Conservation (phyloP, 2,113 vertebrate species). For the Lates calcarifer region DNA sequence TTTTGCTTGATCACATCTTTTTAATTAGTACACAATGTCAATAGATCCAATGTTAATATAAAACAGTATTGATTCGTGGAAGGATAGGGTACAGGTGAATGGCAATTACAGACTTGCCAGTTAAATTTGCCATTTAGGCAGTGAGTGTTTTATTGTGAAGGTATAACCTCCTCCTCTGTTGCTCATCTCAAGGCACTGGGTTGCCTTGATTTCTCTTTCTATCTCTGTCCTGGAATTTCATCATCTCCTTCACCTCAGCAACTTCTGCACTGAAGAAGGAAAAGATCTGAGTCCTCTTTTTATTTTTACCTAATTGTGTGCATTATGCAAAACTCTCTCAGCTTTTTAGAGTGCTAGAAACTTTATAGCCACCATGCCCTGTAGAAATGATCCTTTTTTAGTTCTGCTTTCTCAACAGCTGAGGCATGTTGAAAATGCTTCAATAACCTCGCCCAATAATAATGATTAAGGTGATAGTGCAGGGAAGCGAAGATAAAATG, state of each 20-base stretch:
- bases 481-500: background rate
- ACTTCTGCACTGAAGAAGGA: background rate
- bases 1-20: no score
- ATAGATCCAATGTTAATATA: no score
- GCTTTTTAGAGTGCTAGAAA: background rate
- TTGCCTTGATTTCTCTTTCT: background rate
- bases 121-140: no score
- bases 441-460: background rate
- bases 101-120: no score
- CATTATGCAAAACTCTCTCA: constrained; percentile 42
- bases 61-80: no score
- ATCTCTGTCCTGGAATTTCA: constrained; percentile 16
- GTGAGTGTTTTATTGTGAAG: background rate
- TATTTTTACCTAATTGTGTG: constrained; percentile 16
- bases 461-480: background rate
- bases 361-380: constrained; percentile 52
- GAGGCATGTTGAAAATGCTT: background rate
- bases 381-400: constrained; percentile 26
- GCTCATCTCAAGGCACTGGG: background rate
- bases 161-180: background rate
- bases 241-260: constrained; percentile 20
- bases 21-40: no score
- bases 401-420: background rate
- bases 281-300: background rate
- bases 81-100: background rate